These are phyloP conservation scores for Temnothorax ravouxi DNA, from an alignment of 2,888 invertebrate species.

Conservation along the genomic window DNA sequence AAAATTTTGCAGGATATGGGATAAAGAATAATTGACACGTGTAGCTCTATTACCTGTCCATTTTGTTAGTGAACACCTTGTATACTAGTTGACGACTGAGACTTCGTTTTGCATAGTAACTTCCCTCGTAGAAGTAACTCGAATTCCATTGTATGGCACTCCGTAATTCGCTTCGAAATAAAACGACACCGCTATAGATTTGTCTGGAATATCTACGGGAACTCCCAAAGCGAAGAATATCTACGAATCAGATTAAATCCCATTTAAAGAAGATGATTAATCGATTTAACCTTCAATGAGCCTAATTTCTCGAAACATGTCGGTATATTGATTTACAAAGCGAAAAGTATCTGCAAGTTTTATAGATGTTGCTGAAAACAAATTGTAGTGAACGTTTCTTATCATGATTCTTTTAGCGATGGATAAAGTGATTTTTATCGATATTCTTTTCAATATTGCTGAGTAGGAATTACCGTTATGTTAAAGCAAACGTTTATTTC, in stretches of 20 bases:
- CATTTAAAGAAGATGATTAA: not conserved
- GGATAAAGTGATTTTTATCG: not conserved
- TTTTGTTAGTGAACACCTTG: constrained; percentile 87
- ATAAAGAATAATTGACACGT: constrained; percentile 15
- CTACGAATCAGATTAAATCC: constrained; percentile 84
- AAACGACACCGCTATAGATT: constrained; percentile 91
- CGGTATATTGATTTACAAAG: not conserved
- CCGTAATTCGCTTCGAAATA: constrained; percentile 92
- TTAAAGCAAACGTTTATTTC: not conserved
- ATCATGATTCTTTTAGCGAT: not conserved
- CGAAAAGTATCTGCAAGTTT: not conserved
- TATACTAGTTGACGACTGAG: constrained; percentile 88
- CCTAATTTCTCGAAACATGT: not conserved
- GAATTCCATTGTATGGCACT: constrained; percentile 87
- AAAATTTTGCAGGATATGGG: not conserved
- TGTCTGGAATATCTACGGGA: constrained; percentile 90
- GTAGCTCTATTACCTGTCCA: constrained; percentile 87
- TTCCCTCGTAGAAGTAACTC: constrained; percentile 70
- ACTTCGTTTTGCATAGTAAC: constrained; percentile 82
- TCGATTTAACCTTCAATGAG: not conserved
- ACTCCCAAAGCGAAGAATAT: constrained; percentile 91
- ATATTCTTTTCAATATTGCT: not conserved
- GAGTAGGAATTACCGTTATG: not conserved
- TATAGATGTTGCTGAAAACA: not conserved
- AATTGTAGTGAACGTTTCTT: not conserved